Percentiles rank a stretch among this genome's conserved stretches.
phyloP scores from a whole-genome alignment of 2,113 vertebrate genomes.

The Brachyistius frenatus region DNA sequence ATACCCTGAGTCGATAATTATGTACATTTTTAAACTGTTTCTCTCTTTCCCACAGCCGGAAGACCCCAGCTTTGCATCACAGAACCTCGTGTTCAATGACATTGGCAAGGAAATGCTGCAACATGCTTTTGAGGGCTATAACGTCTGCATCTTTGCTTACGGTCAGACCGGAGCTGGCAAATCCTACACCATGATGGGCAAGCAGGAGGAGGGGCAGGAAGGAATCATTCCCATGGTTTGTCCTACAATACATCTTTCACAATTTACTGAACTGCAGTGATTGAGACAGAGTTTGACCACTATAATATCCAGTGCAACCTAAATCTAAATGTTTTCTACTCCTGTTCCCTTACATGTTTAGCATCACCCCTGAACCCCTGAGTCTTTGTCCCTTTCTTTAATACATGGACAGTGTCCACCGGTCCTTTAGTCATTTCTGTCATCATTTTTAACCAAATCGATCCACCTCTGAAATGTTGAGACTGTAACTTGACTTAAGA shows the following conservation, averaged over 20 bases:
- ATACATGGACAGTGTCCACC: no score
- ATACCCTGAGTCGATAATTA: neutral
- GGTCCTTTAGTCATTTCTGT: no score
- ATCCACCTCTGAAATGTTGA: no score
- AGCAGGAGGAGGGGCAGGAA: slow-evolving; percentile 97
- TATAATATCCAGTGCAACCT: neutral
- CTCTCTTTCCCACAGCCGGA: slow-evolving; percentile 85
- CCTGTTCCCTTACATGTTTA: neutral
- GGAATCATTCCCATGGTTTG: slow-evolving; percentile 98
- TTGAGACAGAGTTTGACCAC: neutral
- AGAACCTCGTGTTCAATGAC: slow-evolving; percentile 96
- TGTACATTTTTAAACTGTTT: neutral
- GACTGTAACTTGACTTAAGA: neutral
- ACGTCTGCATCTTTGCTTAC: slow-evolving; percentile 98
- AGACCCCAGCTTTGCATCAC: slow-evolving; percentile 94
- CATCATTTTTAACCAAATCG: no score
- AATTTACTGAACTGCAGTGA: neutral
- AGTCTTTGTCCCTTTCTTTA: neutral
- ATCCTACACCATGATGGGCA: slow-evolving; percentile 99
- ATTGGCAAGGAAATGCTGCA: slow-evolving; percentile 98
- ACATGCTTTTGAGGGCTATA: slow-evolving; percentile 98
- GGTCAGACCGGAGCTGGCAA: slow-evolving; percentile 98
- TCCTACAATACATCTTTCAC: slow-evolving; percentile 8
- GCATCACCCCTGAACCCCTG: neutral
- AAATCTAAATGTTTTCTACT: neutral